phyloP scores from a whole-genome alignment of 2,888 invertebrate genomes.

The Mythimna impura region DNA sequence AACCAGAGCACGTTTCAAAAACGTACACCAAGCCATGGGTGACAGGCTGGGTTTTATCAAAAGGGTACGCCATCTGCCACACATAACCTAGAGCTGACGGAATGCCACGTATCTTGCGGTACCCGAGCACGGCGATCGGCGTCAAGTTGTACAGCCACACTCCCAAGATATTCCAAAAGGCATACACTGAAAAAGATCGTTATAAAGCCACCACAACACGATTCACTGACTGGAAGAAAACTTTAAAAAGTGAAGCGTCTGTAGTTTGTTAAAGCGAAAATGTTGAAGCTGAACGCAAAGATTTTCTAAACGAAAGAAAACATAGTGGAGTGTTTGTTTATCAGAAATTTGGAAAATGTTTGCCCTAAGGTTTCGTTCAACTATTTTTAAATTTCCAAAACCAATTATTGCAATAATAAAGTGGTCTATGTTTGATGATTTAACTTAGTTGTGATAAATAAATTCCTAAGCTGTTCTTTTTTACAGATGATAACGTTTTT shows the following conservation, averaged over 20 bases:
- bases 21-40: constrained; percentile 76
- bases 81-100: constrained; percentile 77
- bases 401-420: neutral
- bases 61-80: constrained; percentile 82
- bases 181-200: constrained; percentile 76
- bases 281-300: constrained; percentile 10
- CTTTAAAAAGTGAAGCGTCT: constrained; percentile 14
- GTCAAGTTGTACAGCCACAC: constrained; percentile 79
- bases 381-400: neutral
- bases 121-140: constrained; percentile 76
- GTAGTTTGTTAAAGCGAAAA: constrained; percentile 8
- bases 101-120: constrained; percentile 70
- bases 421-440: neutral
- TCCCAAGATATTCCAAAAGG: constrained; percentile 80
- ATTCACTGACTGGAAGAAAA: constrained; percentile 19
- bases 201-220: constrained; percentile 25
- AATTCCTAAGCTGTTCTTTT: too few species aligned
- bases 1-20: constrained; percentile 80
- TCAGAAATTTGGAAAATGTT: too few species aligned
- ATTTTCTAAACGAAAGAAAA: neutral
- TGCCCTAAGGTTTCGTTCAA: neutral
- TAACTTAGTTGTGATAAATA: neutral
- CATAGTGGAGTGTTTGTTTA: constrained; percentile 10
- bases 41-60: constrained; percentile 80
- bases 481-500: too few species aligned